Evolutionary conservation across 2,888 invertebrate genomes (phyloP), one percentile per base, ranked within the genome.

Genomic region (Rhabditoides inermis): DNA sequence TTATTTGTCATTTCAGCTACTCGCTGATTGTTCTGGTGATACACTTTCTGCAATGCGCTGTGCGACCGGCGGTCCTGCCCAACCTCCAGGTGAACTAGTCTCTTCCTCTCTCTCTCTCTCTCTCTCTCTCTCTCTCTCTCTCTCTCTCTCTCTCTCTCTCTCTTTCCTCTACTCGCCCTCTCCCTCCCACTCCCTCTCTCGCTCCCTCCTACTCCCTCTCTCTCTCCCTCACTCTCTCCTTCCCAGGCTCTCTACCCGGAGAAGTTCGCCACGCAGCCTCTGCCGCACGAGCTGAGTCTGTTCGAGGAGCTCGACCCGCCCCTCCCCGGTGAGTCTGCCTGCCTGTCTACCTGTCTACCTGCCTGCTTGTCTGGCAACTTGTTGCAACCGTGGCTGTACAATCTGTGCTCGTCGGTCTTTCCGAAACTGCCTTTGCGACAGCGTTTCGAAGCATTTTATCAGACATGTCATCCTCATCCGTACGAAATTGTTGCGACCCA

Each of bases 11-110:
- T 42, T 57, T 39, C 53, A 70, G 70, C 47, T 76, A 76, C 49
- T 69, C 73, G 0, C 48, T 76, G n/a, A 69, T 72, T 25, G 56
- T 76, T n/a, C 65, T 76, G 42, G 63, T 72, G 4, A 30, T 76
- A 2, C 76, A 76, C 45, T 76, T 55, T 44, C 58, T 76, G 30
- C 76, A 76, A 54, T 63, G 62, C 41, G 74, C 60, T 25, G 58
- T 63, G 3, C 25, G 45, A 1, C 73, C 72, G 1, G 67, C 71
- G 1, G 60, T 75, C 2, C 56, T 75, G 22, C 75, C 75, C 1
- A 76, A 76, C 55, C 54, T 75, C 15, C 75, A 76, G 50, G 25
- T 50, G n/a, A n/a, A n/a, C n/a, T n/a, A n/a, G n/a, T n/a, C n/a
- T n/a, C n/a, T n/a, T n/a, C n/a, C n/a, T n/a, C n/a, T n/a, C n/a